Percentiles rank a stretch among this genome's conserved stretches.
Evolutionary conservation across 2,113 vertebrate species (phyloP).

Genomic region (Rafetus swinhoei): DNA sequence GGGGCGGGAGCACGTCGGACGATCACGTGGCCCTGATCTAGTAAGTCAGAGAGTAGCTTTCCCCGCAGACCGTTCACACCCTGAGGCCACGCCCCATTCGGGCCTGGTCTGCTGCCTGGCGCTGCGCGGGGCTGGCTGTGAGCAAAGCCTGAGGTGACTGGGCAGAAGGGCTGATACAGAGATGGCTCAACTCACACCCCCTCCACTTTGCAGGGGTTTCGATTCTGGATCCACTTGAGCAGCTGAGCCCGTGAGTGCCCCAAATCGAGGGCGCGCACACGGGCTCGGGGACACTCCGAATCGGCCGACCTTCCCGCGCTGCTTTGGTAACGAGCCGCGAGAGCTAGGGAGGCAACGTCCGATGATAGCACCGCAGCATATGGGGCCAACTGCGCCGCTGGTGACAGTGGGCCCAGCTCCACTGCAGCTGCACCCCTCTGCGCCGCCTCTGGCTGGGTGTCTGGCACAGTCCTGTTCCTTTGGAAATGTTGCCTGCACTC

Average conservation of each 20-base stretch:
- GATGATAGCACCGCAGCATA: background rate
- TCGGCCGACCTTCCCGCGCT: background rate
- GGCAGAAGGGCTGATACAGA: background rate
- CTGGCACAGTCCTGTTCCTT: background rate
- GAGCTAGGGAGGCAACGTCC: background rate
- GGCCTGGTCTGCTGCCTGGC: background rate
- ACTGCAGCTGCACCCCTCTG: background rate
- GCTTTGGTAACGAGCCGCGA: background rate
- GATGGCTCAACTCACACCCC: fast-evolving
- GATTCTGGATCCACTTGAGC: background rate
- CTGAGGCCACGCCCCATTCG: background rate
- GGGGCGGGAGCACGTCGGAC: background rate
- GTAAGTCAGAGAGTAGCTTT: background rate
- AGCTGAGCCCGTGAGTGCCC: background rate
- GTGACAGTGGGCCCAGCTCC: too few relatives aligned
- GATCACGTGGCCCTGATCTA: background rate
- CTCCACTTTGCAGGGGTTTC: background rate
- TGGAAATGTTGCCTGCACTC: background rate
- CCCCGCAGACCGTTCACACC: too few relatives aligned
- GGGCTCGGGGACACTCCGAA: background rate
- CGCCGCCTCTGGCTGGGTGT: background rate
- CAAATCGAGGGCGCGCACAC: background rate
- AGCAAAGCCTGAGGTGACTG: background rate
- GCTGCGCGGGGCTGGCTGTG: background rate
- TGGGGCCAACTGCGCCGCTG: too few relatives aligned